Evolutionary conservation across 2,797 vertebrate genomes (phyloP).

Genomic region (Centroberyx gerrardi): DNA sequence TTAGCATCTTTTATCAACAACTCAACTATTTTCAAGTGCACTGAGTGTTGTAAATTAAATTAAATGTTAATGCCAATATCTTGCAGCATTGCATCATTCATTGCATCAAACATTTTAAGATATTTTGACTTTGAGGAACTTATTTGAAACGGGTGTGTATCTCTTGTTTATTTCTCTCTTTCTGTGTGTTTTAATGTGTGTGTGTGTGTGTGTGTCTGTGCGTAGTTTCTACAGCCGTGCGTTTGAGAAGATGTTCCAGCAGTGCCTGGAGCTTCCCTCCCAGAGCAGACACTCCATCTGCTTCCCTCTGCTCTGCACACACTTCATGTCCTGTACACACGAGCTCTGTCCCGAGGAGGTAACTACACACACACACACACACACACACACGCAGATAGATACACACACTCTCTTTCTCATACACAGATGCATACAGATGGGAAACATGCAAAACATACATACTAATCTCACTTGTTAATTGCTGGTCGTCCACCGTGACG

Average conservation of each 20-base stretch:
- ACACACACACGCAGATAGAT: background rate
- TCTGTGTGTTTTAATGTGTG: background rate
- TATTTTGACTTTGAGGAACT: too few species aligned
- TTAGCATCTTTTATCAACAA: too few species aligned
- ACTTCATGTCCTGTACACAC: constrained; percentile 99
- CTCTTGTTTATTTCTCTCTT: background rate
- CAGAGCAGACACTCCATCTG: constrained; percentile 98
- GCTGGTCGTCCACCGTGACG: too few species aligned
- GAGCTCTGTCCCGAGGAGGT: constrained; percentile 99
- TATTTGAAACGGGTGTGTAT: background rate
- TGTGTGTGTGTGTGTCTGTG: constrained; percentile 12
- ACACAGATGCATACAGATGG: background rate
- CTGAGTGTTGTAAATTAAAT: too few species aligned
- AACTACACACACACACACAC: background rate
- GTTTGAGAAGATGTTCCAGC: constrained; percentile 99
- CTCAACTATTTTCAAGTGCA: too few species aligned
- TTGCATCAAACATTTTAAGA: background rate
- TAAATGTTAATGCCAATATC: too few species aligned
- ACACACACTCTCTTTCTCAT: background rate
- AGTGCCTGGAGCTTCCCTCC: constrained; percentile 98
- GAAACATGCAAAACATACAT: too few species aligned
- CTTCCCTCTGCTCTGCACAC: constrained; percentile 98
- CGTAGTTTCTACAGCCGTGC: constrained; percentile 98
- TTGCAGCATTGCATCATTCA: background rate
- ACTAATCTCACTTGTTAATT: too few species aligned